These are phyloP conservation scores for Corythaixoides concolor DNA, from an alignment of 2,113 vertebrate species.

Conservation along the genomic window DNA sequence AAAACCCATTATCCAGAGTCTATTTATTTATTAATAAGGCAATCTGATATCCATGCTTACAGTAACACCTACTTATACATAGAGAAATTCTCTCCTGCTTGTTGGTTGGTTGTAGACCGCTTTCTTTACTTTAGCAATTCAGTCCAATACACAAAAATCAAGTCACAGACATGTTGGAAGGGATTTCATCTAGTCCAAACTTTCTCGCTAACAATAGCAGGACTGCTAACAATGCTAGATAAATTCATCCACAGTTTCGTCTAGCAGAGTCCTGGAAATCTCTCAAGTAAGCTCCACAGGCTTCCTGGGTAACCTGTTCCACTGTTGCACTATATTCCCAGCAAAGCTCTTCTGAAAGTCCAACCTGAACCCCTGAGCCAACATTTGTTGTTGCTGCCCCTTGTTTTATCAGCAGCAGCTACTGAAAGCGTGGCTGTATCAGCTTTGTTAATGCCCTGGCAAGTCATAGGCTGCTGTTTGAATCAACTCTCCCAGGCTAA, in stretches of 20 bases:
- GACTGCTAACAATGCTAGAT: neutral
- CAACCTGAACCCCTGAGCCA: neutral
- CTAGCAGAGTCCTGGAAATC: neutral
- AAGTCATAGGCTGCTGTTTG: neutral
- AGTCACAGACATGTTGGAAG: neutral
- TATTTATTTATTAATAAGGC: neutral
- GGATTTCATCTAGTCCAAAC: neutral
- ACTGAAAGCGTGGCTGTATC: neutral
- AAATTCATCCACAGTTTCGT: neutral
- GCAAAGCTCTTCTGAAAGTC: neutral
- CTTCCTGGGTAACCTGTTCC: neutral
- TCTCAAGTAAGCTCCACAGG: neutral
- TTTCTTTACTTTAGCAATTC: neutral
- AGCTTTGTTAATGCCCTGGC: neutral
- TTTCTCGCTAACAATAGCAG: neutral
- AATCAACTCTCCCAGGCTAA: neutral
- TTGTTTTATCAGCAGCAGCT: neutral
- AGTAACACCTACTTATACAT: neutral
- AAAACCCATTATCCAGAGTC: neutral
- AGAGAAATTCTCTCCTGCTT: neutral
- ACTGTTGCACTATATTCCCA: neutral
- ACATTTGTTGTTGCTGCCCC: neutral
- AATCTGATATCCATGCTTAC: neutral
- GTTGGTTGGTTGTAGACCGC: neutral
- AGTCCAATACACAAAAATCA: neutral